Evolutionary conservation across 1,140 invertebrate genomes (phyloP), one percentile per base, ranked within the genome.

Genomic region (Papilio machaon): DNA sequence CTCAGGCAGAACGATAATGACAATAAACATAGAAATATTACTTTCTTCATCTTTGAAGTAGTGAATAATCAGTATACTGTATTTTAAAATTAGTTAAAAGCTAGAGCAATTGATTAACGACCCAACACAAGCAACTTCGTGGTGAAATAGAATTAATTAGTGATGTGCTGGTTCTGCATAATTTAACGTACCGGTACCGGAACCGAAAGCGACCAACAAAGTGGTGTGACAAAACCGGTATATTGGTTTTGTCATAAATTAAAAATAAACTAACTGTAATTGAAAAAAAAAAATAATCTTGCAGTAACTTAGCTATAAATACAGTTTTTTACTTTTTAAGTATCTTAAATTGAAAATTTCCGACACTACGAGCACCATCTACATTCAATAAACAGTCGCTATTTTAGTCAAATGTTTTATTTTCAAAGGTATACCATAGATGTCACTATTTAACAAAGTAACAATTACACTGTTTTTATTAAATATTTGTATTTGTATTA

Each of bases 11-110:
- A 81, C 15, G 90, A 90, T 11, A 91, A 82, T 19, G 91, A 91
- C 74, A 92, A 86, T 79, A 92, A 87, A 85, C 89, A 90, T 82
- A 93, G 82, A 87, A 93, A 90, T 88, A 90, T 88, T 80, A 91
- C 84, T 89, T 87, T 89, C 85, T 89, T 92, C 90, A 92, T 92
- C 38, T 89, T 92, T 84, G 17, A 58, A 77, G 19, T 82, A n/a
- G 9, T 23, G n/a, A 60, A 77, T 78, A 73, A n/a, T 78, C 64
- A 73, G 54, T 73, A 43, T 64, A 74, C 30, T 74, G 77, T 38
- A 54, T 52, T 75, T 77, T 80, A 19, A 78, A 80, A 78, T 60
- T 60, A 64, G n/a, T 80, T 19, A 78, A 80, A 80, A 73, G 19
- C 35, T 52, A 77, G 49, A 58, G 73, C 35, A 54, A 76, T 77